Evolutionary conservation across 2,888 invertebrate species (phyloP).

Genomic region (Drosophila atripex): DNA sequence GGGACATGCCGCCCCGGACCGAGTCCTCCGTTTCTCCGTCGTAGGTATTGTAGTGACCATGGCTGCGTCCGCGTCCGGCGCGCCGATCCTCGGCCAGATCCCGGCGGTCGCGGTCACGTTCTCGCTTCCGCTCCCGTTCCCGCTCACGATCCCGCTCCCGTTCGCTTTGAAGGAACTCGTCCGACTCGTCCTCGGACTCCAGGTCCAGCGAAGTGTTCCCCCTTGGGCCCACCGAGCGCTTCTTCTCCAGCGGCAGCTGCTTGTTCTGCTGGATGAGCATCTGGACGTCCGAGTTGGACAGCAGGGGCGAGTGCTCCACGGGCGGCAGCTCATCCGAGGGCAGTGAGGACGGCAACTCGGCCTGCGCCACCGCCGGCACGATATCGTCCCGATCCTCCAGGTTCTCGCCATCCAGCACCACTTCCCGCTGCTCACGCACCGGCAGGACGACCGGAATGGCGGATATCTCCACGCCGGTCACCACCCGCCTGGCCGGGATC

Average conservation of each 20-base stretch:
- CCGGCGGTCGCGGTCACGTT: constrained; percentile 83
- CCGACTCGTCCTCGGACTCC: constrained; percentile 81
- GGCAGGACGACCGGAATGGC: constrained; percentile 17
- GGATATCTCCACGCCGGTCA: constrained; percentile 85
- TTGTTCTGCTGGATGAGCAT: constrained; percentile 55
- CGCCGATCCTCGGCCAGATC: constrained; percentile 44
- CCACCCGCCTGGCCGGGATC: constrained; percentile 82
- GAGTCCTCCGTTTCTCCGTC: constrained; percentile 88
- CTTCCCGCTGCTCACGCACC: constrained; percentile 84
- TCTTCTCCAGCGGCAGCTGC: constrained; percentile 28
- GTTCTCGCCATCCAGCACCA: constrained; percentile 87
- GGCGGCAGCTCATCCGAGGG: constrained; percentile 16
- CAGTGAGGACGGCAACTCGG: constrained; percentile 30
- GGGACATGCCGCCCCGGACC: constrained; percentile 62
- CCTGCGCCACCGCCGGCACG: constrained; percentile 31
- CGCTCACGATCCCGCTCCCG: constrained; percentile 84
- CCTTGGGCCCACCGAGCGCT: constrained; percentile 27
- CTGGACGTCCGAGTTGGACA: neutral
- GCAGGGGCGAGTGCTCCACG: constrained; percentile 10
- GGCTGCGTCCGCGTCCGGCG: constrained; percentile 66
- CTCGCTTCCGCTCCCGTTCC: constrained; percentile 84
- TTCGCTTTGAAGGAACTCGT: constrained; percentile 67
- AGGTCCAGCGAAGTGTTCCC: constrained; percentile 51
- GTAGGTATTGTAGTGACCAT: constrained; percentile 85
- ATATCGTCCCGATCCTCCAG: constrained; percentile 80